Evolutionary conservation across 2,888 invertebrate species (phyloP).

Genomic region (Rhimphoctona megacephalus): DNA sequence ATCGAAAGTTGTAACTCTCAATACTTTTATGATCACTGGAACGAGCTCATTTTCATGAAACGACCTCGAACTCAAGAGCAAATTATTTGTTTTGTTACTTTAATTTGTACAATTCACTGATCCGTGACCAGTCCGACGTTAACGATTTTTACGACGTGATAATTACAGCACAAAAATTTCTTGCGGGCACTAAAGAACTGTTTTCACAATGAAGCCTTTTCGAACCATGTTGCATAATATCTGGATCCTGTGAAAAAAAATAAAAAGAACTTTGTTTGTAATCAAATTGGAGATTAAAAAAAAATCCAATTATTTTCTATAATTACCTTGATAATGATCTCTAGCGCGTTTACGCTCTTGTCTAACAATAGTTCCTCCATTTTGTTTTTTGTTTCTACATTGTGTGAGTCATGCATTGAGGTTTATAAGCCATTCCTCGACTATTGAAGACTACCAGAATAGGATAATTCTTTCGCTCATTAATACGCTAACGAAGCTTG

Average conservation of each 20-base stretch:
- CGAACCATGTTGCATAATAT: background rate
- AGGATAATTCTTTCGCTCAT: slow-evolving; percentile 1
- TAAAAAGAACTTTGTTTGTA: too few relatives aligned
- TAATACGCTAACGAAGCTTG: slow-evolving; percentile 45
- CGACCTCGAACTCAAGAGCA: slow-evolving; percentile 1
- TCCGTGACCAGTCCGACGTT: too few relatives aligned
- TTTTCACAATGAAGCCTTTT: background rate
- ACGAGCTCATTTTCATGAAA: background rate
- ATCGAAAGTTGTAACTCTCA: slow-evolving; percentile 9
- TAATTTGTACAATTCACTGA: background rate
- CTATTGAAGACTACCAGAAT: slow-evolving; percentile 17
- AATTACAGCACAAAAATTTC: too few relatives aligned
- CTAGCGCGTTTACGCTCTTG: background rate
- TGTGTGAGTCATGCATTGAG: background rate
- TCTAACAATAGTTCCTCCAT: background rate
- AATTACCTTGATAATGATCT: background rate
- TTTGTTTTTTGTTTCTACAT: background rate
- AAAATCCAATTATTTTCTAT: background rate
- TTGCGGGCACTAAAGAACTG: too few relatives aligned
- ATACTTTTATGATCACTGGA: slow-evolving; percentile 11
- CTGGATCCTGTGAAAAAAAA: too few relatives aligned
- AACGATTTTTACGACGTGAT: too few relatives aligned
- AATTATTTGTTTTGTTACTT: background rate
- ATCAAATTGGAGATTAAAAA: background rate
- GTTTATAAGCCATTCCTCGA: background rate